These are phyloP conservation scores for Propithecus coquereli DNA, from an alignment of 2,113 vertebrate genomes.

Conservation along the genomic window DNA sequence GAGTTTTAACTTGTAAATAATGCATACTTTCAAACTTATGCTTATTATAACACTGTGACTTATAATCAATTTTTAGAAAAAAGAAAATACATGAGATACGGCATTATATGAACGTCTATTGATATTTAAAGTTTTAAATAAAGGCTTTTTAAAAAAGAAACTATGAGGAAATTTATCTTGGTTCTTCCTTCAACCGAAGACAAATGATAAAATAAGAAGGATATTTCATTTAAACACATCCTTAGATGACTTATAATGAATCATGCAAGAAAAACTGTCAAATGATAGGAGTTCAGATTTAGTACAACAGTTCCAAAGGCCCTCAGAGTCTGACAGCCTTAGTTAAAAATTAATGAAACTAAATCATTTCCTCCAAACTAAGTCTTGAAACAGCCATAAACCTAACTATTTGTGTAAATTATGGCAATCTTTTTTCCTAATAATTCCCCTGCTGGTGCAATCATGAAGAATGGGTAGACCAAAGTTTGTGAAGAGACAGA, in stretches of 20 bases:
- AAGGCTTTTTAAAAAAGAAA: neutral
- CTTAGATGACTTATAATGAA: neutral
- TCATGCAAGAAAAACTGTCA: neutral
- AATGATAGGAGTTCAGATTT: neutral
- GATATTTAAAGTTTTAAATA: neutral
- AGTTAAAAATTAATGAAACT: neutral
- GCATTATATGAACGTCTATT: neutral
- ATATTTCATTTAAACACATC: neutral
- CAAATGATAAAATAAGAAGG: neutral
- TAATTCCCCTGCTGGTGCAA: neutral
- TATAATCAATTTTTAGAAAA: slow-evolving; percentile 2
- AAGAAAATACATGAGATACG: neutral
- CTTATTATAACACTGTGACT: neutral
- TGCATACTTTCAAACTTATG: neutral
- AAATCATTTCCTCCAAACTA: neutral
- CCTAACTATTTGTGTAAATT: neutral
- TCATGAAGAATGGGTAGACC: neutral
- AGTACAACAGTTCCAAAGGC: neutral
- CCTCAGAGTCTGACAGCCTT: neutral
- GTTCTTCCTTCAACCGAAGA: neutral
- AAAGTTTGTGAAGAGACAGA: neutral
- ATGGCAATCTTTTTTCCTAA: neutral
- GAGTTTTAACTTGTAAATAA: slow-evolving; percentile 5
- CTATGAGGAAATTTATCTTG: neutral
- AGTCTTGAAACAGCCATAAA: neutral